Base-by-base conservation (phyloP, 2,113 vertebrate genomes). In the Phyllopteryx taeniolatus region DNA sequence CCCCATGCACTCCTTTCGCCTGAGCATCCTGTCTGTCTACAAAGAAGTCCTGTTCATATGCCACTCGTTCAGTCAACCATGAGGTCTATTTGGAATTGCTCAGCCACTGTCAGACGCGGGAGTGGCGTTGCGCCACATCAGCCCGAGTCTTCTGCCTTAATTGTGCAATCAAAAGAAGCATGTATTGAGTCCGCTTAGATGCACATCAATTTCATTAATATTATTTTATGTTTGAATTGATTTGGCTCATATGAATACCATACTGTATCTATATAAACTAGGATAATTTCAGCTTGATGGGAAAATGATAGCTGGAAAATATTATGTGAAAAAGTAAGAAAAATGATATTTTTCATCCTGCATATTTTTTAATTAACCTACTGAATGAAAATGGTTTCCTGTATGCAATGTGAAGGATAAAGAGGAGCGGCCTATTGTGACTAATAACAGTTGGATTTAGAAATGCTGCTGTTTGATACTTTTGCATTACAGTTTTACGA, bases 31-130 rank as follows among this genome's bases (percentile, higher is more conserved):
- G 85, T 83, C 82, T 68, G 73, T 84, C 79, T 79, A 63, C 82
- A 79, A 76, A 80, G 76, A 83, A 86, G 77, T 79, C 78, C 82
- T 75, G 84, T 73, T 87, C 83, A 83, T 43, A 79, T 71, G 75
- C 79, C 74, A 82, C 71, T 82, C 57, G 63, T 66, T 88, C 87
- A 83, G 74, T 85, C 83, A 85, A 84, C 78, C 88, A 67, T 87
- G 80, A 78, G 74, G 31, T 73, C 83, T 67, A 72, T 86, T 82
- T 85, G 75, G 78, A 85, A 84, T 80, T 85, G 79, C 70, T 79
- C 78, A 74, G 80, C 73, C 49, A 66, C 76, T 56, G 83, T 87
- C 83, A 88, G 76, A 83, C 5, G 61, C 19, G 69, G 61, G 70
- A 66, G 71, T 73, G 72, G 72, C 73, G 49, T 22, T 54, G 22